phyloP scores from a whole-genome alignment of 2,888 invertebrate species.

The Cistogaster globosa region DNA sequence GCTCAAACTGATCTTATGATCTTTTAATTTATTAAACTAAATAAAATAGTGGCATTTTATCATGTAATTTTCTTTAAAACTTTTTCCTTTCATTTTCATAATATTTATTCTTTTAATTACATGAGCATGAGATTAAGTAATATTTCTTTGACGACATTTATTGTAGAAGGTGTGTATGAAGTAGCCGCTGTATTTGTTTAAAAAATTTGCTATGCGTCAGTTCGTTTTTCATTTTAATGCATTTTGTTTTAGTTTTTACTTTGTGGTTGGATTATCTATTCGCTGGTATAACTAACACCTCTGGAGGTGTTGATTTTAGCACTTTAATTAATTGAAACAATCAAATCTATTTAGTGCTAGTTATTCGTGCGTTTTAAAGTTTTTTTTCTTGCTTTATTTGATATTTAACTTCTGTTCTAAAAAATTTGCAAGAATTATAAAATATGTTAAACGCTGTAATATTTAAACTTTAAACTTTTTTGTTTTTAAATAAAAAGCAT shows the following conservation, averaged over 20 bases:
- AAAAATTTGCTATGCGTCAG: slow-evolving; percentile 40
- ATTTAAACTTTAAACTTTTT: too few relatives aligned
- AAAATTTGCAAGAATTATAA: too few relatives aligned
- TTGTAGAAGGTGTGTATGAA: slow-evolving; percentile 23
- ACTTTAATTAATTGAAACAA: slow-evolving; percentile 54
- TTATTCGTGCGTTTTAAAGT: neutral
- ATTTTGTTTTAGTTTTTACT: slow-evolving; percentile 4
- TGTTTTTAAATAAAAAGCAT: too few relatives aligned
- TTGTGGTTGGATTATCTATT: neutral
- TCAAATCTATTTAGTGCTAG: slow-evolving; percentile 30
- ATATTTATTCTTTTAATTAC: slow-evolving; percentile 59
- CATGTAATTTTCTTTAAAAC: slow-evolving; percentile 40
- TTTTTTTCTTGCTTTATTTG: neutral
- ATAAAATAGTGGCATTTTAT: slow-evolving; percentile 48
- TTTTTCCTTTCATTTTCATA: slow-evolving; percentile 3
- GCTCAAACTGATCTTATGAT: slow-evolving; percentile 16
- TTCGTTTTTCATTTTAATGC: neutral
- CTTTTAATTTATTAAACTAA: slow-evolving; percentile 53
- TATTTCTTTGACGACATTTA: slow-evolving; percentile 34
- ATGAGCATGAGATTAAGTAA: slow-evolving; percentile 37
- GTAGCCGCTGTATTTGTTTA: slow-evolving; percentile 53
- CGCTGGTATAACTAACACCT: slow-evolving; percentile 23
- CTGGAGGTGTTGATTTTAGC: slow-evolving; percentile 32
- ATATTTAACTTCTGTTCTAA: neutral
- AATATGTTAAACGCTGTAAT: too few relatives aligned